Conservation (phyloP, 2,888 invertebrate species). For the Amphiduros pacificus region DNA sequence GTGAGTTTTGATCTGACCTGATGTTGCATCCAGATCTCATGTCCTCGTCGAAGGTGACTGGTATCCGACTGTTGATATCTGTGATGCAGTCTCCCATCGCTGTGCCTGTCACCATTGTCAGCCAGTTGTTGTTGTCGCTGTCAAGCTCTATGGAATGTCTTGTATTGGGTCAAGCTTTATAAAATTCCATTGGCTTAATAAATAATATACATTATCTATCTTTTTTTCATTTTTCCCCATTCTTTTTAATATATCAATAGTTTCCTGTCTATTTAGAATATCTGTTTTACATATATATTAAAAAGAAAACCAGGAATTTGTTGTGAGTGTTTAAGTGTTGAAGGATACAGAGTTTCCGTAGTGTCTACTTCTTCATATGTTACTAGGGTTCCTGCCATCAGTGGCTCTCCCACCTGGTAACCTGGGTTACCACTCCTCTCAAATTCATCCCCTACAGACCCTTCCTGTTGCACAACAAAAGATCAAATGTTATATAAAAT, state of each 20-base stretch:
- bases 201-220: too few relatives aligned
- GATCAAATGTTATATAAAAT: neutral
- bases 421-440: constrained; percentile 77
- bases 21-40: constrained; percentile 54
- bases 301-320: too few relatives aligned
- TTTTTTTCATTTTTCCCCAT: too few relatives aligned
- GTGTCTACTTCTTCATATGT: neutral
- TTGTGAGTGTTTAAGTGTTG: too few relatives aligned
- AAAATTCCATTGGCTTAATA: too few relatives aligned
- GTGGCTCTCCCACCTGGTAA: constrained; percentile 70
- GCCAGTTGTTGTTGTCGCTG: constrained; percentile 34
- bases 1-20: too few relatives aligned
- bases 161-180: neutral
- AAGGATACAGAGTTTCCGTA: neutral
- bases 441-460: constrained; percentile 25
- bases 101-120: constrained; percentile 44
- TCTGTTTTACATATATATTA: too few relatives aligned
- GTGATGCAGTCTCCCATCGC: constrained; percentile 41
- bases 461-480: too few relatives aligned
- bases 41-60: constrained; percentile 54
- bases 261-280: too few relatives aligned
- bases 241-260: too few relatives aligned
- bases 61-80: constrained; percentile 33
- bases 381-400: constrained; percentile 62
- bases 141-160: constrained; percentile 32